Evolutionary conservation across 1,140 invertebrate species (phyloP).

Genomic region (Saccostrea echinata): DNA sequence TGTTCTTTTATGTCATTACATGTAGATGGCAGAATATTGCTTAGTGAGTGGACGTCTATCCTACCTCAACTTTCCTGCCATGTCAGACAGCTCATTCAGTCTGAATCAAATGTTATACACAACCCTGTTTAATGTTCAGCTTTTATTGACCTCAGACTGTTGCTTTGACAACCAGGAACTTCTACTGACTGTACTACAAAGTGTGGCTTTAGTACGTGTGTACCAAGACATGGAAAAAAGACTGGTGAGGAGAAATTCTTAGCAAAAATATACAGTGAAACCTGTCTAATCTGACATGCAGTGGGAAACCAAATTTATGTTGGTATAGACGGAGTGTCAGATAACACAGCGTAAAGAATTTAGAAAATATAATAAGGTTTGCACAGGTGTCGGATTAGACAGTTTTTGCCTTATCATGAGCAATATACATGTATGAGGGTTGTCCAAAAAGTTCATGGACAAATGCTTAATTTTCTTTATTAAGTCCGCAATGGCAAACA

Average conservation of each 20-base stretch:
- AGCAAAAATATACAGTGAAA: too few species aligned
- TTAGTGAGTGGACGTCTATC: conserved; percentile 36
- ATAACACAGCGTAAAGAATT: too few species aligned
- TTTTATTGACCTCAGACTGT: conserved; percentile 26
- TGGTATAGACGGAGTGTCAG: too few species aligned
- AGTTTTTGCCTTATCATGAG: too few species aligned
- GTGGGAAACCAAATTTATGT: too few species aligned
- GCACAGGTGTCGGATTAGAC: too few species aligned
- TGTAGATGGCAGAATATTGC: conserved; percentile 40
- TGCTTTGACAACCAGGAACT: conserved; percentile 12
- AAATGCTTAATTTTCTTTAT: too few species aligned
- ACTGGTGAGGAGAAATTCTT: not conserved
- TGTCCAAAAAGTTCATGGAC: too few species aligned
- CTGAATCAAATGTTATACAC: conserved; percentile 38
- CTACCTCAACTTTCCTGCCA: not conserved
- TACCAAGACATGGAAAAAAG: conserved; percentile 12
- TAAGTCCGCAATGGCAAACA: too few species aligned
- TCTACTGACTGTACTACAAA: not conserved
- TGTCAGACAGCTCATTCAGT: not conserved
- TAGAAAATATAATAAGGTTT: too few species aligned
- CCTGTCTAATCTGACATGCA: too few species aligned
- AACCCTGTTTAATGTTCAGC: conserved; percentile 38
- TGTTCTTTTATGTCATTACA: not conserved
- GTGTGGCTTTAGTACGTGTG: not conserved
- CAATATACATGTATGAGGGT: too few species aligned